Evolutionary conservation across 2,113 vertebrate genomes (phyloP), one percentile per base, ranked within the genome.

Genomic region (Sisor rabdophorus): DNA sequence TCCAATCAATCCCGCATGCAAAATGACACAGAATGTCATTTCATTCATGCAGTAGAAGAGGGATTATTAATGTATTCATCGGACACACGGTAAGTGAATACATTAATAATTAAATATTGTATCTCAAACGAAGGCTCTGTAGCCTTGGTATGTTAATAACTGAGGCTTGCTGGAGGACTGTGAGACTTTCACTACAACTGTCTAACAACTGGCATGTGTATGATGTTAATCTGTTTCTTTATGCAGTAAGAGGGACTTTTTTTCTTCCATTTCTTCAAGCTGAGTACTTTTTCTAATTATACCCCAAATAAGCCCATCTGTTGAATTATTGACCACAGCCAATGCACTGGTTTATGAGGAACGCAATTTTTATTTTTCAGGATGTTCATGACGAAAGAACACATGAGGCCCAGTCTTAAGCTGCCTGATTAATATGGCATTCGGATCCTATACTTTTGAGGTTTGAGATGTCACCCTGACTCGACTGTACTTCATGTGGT

Each of bases 251-350:
- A 69, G 24, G 56, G 56, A 56, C 40, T 65, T 44, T 19, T 44
- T 19, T 68, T 13, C 53, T 11, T 59, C 50, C 53, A 48, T 48
- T 70, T 30, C 40, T n/a, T 68, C 73, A 73, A 50, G 48, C 69
- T 40, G 53, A 82, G 60, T 19, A 20, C 59, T 69, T 77, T 36
- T 77, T 50, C 78, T 77, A 77, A 82, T 80, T 80, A 82, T 77
- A 77, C 70, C 70, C 71, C 40, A 61, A 80, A 79, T 74, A 77
- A 71, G 71, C 59, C 75, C 81, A 80, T 83, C 81, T 83, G 81
- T 80, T 80, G 75, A 80, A 71, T 52, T 47, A 63, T 61, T 74
- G 78, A 79, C 78, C 78, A 75, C 50, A 56, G 78, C 61, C 65
- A 58, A 64, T 55, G 61, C 48, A 26, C 64, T 28, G 10, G 55